phyloP scores from a whole-genome alignment of 1,140 invertebrate species.

The Gryon sp. region DNA sequence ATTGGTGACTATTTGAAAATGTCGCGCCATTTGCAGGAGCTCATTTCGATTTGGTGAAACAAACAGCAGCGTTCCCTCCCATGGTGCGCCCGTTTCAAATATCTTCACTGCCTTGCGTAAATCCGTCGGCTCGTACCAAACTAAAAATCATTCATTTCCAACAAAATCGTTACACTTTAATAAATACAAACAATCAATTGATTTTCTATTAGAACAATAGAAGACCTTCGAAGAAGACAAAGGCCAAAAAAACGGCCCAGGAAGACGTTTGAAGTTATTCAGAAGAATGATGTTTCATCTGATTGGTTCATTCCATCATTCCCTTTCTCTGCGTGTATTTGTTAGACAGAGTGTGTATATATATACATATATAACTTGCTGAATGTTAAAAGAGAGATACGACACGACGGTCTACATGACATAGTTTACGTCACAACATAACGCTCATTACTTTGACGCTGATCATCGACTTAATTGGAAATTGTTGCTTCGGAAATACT shows the following conservation, averaged over 20 bases:
- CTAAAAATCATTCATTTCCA: slow-evolving; percentile 80
- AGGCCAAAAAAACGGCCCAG: neutral
- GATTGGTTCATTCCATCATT: slow-evolving; percentile 17
- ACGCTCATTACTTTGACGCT: slow-evolving; percentile 29
- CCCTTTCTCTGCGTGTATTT: slow-evolving; percentile 18
- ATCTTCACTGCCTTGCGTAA: slow-evolving; percentile 80
- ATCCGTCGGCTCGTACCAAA: slow-evolving; percentile 85
- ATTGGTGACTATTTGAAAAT: slow-evolving; percentile 67
- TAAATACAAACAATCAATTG: slow-evolving; percentile 23
- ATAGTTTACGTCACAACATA: slow-evolving; percentile 46
- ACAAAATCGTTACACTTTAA: too few species aligned
- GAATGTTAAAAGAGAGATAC: too few species aligned
- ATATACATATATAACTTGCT: too few species aligned
- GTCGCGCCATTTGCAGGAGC: slow-evolving; percentile 73
- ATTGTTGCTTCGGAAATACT: too few species aligned
- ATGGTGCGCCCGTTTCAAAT: slow-evolving; percentile 74
- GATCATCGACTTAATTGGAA: slow-evolving; percentile 23
- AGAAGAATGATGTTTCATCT: neutral
- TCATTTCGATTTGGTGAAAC: slow-evolving; percentile 83
- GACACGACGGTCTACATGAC: slow-evolving; percentile 25
- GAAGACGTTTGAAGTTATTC: neutral
- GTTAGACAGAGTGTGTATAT: slow-evolving; percentile 24
- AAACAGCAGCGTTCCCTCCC: slow-evolving; percentile 77
- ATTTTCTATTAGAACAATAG: neutral
- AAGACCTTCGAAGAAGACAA: neutral